Evolutionary conservation across 2,113 vertebrate species (phyloP), one percentile per base, ranked within the genome.

Genomic region (Phylloscopus whistleri): DNA sequence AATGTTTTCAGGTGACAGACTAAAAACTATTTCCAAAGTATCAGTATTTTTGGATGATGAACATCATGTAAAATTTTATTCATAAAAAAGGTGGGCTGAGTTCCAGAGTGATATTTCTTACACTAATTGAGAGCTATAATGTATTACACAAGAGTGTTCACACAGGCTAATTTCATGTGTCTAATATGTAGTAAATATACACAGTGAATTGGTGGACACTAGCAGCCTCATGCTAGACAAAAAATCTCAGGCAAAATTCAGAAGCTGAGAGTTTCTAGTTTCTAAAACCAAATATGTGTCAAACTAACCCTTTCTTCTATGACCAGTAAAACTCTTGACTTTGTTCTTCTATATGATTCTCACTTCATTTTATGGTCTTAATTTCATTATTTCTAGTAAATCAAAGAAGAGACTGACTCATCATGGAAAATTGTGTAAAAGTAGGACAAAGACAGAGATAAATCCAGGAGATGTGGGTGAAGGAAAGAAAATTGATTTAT

Each of bases 401-500:
- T 91, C 60, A 69, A 68, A 93, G 10, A 60, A 62, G 46, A 85
- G 33, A 56, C 73, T 66, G 80, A 80, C 26, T 69, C 49, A 87
- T 46, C 31, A 26, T 21, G 66, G 49, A 87, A 89, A 13, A 79
- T 8, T 66, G 76, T 59, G n/a, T 55, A 89, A 86, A 92, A 89
- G 64, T 18, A 64, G 62, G 58, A 69, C 48, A 84, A 91, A 80
- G 43, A 85, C 76, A 64, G 22, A 91, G 37, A 66, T 72, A 77
- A 93, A 74, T 91, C 43, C 60, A 70, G 28, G 48, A 66, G 14
- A 51, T 31, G 27, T n/a, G 43, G 35, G 67, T 31, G n/a, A 11
- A 85, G 33, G 63, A 88, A 88, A 84, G 24, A 72, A 94, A 87
- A 92, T 4, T 85, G 33, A 93, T 91, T 90, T 90, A 88, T 94